Evolutionary conservation across 2,797 vertebrate genomes (phyloP), one percentile per base, ranked within the genome.

Genomic region (Brotogeris chrysoptera): DNA sequence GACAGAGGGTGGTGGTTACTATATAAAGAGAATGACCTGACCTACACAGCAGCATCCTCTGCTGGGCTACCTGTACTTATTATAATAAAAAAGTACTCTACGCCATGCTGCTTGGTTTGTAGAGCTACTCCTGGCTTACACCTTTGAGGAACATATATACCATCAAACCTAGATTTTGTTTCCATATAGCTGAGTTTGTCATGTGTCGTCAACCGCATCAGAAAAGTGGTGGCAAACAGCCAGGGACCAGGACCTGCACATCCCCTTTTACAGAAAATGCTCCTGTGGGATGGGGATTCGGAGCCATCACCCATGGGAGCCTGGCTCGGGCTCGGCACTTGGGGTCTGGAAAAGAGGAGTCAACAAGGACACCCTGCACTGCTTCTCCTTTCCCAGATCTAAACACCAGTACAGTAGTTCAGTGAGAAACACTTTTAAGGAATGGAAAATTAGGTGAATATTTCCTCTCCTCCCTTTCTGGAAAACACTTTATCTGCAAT

Each of bases 171-270:
- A 98, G 98, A 98, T 98, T 98, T 97, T 98, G 98, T 98, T 98
- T 98, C 98, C 98, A 98, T 98, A 98, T 98, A 99, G 99, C 99
- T 98, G 97, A 98, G 98, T 98, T 98, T 98, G 98, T 98, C 99
- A 98, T 98, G 99, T 99, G 99, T 99, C 98, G 99, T 99, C 99
- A 99, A 99, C 99, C 99, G 98, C 99, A 99, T 99, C 99, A 99
- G 99, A 99, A 99, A 99, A 99, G 99, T 99, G 99, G 99, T 98
- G 96, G 98, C 99, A 99, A 99, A 99, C 99, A 99, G 98, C 99
- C 99, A 98, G 98, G 98, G 98, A 99, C 97, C 99, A 99, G 97
- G 98, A 97, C 95, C 80, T 61, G 98, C 98, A 98, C 95, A 97
- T 81, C 95, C 98, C 98, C 98, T 97, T 93, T 96, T 97, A 98